Evolutionary conservation across 2,888 invertebrate genomes (phyloP), one percentile per base, ranked within the genome.

Genomic region (Drosophila merina): DNA sequence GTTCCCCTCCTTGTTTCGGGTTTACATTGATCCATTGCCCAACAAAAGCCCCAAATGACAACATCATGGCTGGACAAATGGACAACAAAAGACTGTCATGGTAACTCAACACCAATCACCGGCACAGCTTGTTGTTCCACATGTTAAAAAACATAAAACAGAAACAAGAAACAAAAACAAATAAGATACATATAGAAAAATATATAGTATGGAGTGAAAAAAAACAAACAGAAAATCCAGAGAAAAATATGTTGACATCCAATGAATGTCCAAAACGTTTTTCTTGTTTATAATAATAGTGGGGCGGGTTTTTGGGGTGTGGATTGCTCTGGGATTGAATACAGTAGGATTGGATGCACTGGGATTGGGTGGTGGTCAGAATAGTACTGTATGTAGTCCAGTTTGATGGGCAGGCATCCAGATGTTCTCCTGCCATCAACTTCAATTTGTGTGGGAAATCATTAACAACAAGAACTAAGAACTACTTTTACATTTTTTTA

Each of bases 391-490:
- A 64, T 64, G 56, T 51, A 47, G 67, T 67, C 68, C 58, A 47
- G 55, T 59, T 57, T 57, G 48, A 54, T 59, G 55, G 36, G 38
- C 60, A 59, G 70, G 60, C 40, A 75, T 66, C 77, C 64, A 67
- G 74, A 57, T 20, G 1, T 57, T 54, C 44, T 50, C 55, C 51
- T 56, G 3, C 30, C 71, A 68, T 79, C 72, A 74, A 74, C 74
- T 72, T 36, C 77, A 86, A 86, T 86, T 83, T 83, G 67, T 60
- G 75, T 72, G 64, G 62, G 64, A 82, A 82, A 75, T 82, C 74
- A 79, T 84, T 68, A 74, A 68, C 60, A 52, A 63, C 26, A 54
- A 26, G 30, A 14, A 14, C 14, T 14, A 14, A 14, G 31, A 66
- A 66, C 52, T 57, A 44, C 1, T 14, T 14, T 14, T 14, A 14